Evolutionary conservation across 2,888 invertebrate genomes (phyloP).

Genomic region (Diaperis boleti): DNA sequence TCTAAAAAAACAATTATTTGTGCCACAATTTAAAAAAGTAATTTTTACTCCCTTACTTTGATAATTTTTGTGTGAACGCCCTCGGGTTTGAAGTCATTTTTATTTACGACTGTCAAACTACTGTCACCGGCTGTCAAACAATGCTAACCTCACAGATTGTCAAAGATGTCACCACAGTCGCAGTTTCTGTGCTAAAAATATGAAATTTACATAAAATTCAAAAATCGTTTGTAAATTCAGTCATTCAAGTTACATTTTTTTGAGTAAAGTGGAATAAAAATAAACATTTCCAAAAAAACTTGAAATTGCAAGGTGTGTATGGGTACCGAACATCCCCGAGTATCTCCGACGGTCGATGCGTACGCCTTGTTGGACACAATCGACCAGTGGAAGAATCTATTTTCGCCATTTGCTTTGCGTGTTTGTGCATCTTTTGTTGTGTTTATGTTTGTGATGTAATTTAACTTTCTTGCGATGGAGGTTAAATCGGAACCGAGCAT

Average conservation of each 20-base stretch:
- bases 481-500: slow-evolving; percentile 59
- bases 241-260: too few relatives aligned
- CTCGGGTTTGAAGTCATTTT: slow-evolving; percentile 75
- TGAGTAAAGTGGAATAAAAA: background rate
- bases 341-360: background rate
- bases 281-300: background rate
- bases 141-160: too few relatives aligned
- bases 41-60: slow-evolving; percentile 68
- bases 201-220: too few relatives aligned
- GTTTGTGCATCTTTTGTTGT: slow-evolving; percentile 61
- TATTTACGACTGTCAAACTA: slow-evolving; percentile 18
- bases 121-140: background rate
- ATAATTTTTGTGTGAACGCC: slow-evolving; percentile 80
- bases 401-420: slow-evolving; percentile 64
- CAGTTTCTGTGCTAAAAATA: too few relatives aligned
- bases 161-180: too few relatives aligned
- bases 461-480: slow-evolving; percentile 56
- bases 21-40: slow-evolving; percentile 24
- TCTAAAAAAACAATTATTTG: slow-evolving; percentile 66
- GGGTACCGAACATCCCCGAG: slow-evolving; percentile 15
- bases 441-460: slow-evolving; percentile 57
- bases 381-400: slow-evolving; percentile 67
- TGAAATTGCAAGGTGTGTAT: background rate
- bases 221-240: too few relatives aligned
- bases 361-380: slow-evolving; percentile 59